Evolutionary conservation across 2,797 vertebrate species (phyloP).

Genomic region (Mus minutoides): DNA sequence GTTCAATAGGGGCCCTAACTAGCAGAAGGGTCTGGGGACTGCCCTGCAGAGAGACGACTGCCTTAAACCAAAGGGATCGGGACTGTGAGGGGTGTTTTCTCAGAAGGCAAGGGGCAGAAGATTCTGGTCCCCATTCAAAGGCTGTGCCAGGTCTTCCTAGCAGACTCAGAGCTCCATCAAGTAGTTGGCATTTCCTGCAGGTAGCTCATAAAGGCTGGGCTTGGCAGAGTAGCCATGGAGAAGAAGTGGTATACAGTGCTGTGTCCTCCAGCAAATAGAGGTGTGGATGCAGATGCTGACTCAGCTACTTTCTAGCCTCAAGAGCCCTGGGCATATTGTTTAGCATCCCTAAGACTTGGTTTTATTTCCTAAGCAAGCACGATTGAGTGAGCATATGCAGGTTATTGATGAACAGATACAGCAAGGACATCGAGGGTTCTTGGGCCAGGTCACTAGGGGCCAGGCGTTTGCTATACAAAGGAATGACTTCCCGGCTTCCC

Average conservation of each 20-base stretch:
- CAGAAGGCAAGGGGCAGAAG: not conserved
- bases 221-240: not conserved
- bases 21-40: not conserved
- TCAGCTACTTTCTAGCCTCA: not conserved
- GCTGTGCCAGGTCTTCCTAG: not conserved
- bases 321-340: not conserved
- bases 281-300: not conserved
- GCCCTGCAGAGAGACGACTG: not conserved
- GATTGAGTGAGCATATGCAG: not conserved
- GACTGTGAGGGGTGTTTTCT: not conserved
- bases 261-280: not conserved
- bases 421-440: not conserved
- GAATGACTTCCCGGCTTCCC: not conserved
- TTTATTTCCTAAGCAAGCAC: not conserved
- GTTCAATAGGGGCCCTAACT: not conserved
- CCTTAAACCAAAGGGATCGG: not conserved
- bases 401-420: not conserved
- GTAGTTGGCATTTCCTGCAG: not conserved
- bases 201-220: not conserved
- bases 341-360: not conserved
- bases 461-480: not conserved
- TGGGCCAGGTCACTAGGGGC: not conserved
- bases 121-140: not conserved
- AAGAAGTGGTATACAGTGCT: not conserved
- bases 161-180: not conserved